These are phyloP conservation scores for Balaeniceps rex DNA, from an alignment of 2,113 vertebrate species.

Conservation along the genomic window DNA sequence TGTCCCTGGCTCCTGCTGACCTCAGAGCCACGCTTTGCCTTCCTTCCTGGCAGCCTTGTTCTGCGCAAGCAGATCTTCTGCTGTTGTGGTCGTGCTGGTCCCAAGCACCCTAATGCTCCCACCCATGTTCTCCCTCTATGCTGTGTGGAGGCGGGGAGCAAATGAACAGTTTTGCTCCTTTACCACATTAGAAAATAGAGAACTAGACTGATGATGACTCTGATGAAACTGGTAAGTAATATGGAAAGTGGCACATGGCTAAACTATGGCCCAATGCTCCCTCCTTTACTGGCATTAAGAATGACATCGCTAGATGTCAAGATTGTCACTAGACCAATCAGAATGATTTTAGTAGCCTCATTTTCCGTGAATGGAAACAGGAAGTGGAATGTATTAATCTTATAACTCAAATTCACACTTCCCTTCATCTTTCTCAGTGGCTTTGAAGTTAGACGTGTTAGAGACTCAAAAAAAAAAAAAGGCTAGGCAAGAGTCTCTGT, in stretches of 20 bases:
- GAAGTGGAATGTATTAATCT: not conserved
- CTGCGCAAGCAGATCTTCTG: not conserved
- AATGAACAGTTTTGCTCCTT: not conserved
- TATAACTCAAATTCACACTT: not conserved
- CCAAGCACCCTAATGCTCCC: not conserved
- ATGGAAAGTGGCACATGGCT: not conserved
- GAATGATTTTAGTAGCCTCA: not conserved
- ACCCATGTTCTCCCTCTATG: not conserved
- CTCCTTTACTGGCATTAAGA: not conserved
- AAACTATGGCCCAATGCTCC: not conserved
- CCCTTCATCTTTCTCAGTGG: not conserved
- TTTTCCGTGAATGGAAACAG: not conserved
- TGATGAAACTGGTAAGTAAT: not conserved
- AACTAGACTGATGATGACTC: not conserved
- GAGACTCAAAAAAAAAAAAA: not conserved
- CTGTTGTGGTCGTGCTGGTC: accelerated
- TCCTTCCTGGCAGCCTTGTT: not conserved
- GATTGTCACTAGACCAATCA: not conserved
- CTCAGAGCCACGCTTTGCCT: accelerated
- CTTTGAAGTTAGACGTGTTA: not conserved
- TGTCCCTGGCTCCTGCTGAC: no score
- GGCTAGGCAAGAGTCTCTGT: not conserved
- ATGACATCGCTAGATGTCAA: accelerated
- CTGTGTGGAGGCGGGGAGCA: not conserved
- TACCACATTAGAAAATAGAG: not conserved